Percentiles rank a stretch among this genome's conserved stretches.
Conservation (phyloP, 2,888 invertebrate species). For the Drosophila robusta region DNA sequence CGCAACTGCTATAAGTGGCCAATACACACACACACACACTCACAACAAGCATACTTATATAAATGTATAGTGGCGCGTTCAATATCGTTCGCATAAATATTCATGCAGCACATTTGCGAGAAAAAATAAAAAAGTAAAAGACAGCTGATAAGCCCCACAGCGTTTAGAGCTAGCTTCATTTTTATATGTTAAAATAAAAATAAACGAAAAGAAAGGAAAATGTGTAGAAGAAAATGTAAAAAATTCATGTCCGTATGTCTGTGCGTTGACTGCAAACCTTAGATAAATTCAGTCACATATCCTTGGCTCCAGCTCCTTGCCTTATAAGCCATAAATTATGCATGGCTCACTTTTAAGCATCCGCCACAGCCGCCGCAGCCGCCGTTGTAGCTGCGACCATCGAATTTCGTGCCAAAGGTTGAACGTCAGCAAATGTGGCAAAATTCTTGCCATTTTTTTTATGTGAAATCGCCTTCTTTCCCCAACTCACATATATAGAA, state of each 20-base stretch:
- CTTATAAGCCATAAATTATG: conserved; percentile 77
- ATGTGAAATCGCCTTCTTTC: neutral
- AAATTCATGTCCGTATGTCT: conserved; percentile 39
- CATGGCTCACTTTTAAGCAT: conserved; percentile 75
- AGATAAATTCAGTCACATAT: conserved; percentile 70
- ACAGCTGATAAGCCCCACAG: conserved; percentile 75
- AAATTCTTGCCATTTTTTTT: conserved; percentile 4
- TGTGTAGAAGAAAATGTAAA: conserved; percentile 16
- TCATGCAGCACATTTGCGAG: conserved; percentile 63
- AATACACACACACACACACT: conserved; percentile 27
- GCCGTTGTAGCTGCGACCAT: neutral
- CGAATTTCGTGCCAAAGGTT: conserved; percentile 24
- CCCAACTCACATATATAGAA: neutral
- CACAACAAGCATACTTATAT: conserved; percentile 3
- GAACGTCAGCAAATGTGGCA: conserved; percentile 37
- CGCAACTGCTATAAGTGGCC: conserved; percentile 53
- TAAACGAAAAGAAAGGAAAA: neutral
- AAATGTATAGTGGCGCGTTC: conserved; percentile 30
- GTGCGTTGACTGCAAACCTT: conserved; percentile 59
- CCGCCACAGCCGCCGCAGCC: conserved; percentile 38
- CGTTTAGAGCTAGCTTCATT: conserved; percentile 8
- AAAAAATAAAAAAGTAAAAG: conserved; percentile 34
- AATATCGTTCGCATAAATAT: conserved; percentile 75
- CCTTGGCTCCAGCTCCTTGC: conserved; percentile 23
- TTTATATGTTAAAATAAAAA: conserved; percentile 29